Conservation (phyloP, 2,113 vertebrate genomes). For the Pelvicachromis taeniatus region DNA sequence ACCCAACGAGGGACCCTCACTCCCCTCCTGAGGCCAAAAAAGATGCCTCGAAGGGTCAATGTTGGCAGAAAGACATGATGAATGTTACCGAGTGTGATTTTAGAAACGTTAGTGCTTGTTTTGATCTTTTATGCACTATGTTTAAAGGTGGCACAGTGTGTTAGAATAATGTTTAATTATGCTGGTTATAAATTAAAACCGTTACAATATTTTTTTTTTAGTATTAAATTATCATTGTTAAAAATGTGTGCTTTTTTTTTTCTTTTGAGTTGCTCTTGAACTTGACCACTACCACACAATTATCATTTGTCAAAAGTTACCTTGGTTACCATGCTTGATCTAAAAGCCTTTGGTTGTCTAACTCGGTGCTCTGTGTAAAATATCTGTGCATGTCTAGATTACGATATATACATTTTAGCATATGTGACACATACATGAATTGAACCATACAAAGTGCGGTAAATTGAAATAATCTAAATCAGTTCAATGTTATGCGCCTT, state of each 20-base stretch:
- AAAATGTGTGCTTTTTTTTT: background rate
- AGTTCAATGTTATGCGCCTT: background rate
- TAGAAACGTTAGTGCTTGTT: constrained; percentile 25
- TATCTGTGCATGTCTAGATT: background rate
- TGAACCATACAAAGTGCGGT: background rate
- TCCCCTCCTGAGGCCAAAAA: constrained; percentile 39
- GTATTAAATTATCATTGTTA: background rate
- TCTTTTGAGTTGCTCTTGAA: background rate
- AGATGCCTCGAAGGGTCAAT: constrained; percentile 42
- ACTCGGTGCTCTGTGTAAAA: background rate
- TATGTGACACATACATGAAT: background rate
- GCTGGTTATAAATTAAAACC: background rate
- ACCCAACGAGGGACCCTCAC: constrained; percentile 29
- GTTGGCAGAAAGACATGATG: constrained; percentile 43
- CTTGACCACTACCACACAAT: background rate
- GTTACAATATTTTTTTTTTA: background rate
- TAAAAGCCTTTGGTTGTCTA: background rate
- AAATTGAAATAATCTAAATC: background rate
- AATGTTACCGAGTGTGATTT: constrained; percentile 41
- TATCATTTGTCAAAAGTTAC: background rate
- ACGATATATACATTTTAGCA: background rate
- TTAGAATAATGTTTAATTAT: constrained; percentile 15
- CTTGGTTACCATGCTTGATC: background rate
- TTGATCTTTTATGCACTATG: constrained; percentile 32
- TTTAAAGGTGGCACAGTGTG: background rate